Evolutionary conservation across 2,888 invertebrate genomes (phyloP).

Genomic region (Melieria picta): DNA sequence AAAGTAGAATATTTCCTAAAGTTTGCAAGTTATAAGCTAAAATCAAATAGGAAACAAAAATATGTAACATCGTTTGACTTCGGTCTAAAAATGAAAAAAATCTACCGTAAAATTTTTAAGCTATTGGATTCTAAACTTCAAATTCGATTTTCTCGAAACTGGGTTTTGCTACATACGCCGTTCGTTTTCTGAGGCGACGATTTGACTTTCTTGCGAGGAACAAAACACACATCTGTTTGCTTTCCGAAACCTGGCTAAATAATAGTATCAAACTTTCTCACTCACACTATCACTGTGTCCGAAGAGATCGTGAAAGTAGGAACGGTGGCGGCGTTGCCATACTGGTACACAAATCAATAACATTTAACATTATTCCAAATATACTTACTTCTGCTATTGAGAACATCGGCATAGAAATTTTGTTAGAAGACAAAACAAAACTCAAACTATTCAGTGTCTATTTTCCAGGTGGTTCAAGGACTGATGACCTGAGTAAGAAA

Average conservation of each 20-base stretch:
- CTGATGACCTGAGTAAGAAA: constrained; percentile 1
- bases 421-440: constrained; percentile 2
- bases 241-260: constrained; percentile 27
- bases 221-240: constrained; percentile 19
- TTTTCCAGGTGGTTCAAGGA: constrained; percentile 22
- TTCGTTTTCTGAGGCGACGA: too few relatives aligned
- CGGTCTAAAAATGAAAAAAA: too few relatives aligned
- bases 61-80: too few relatives aligned
- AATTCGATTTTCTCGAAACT: too few relatives aligned
- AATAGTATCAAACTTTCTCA: constrained; percentile 10
- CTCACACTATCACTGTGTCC: constrained; percentile 9
- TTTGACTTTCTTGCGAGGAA: constrained; percentile 21
- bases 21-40: too few relatives aligned
- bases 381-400: constrained; percentile 15
- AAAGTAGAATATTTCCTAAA: too few relatives aligned
- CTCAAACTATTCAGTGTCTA: constrained; percentile 24
- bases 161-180: too few relatives aligned
- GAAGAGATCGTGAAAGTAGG: constrained; percentile 8
- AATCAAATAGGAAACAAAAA: too few relatives aligned
- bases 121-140: too few relatives aligned
- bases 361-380: background rate
- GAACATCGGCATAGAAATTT: constrained; percentile 27
- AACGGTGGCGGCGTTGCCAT: constrained; percentile 26
- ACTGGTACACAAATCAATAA: constrained; percentile 17
- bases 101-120: too few relatives aligned